phyloP scores from a whole-genome alignment of 2,888 invertebrate genomes.

The Xestia c-nigrum region DNA sequence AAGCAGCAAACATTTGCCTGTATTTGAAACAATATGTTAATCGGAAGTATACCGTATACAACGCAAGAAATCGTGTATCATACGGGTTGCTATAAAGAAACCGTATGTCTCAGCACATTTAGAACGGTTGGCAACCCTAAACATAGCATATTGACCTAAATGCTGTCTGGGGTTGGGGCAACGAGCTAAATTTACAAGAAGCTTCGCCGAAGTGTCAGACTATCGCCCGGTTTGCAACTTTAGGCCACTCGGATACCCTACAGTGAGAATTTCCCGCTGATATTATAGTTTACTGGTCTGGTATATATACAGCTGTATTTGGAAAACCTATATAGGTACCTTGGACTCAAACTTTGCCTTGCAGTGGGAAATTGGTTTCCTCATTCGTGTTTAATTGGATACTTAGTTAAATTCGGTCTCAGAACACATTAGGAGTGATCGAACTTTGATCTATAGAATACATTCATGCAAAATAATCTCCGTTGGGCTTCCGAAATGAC shows the following conservation, averaged over 20 bases:
- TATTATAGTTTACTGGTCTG: constrained; percentile 39
- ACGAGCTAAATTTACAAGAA: constrained; percentile 73
- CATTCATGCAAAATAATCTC: neutral
- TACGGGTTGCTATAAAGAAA: constrained; percentile 49
- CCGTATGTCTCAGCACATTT: constrained; percentile 59
- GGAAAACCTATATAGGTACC: constrained; percentile 10
- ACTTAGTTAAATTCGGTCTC: neutral
- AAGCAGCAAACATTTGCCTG: neutral
- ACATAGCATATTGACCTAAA: constrained; percentile 71
- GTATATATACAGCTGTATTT: constrained; percentile 42
- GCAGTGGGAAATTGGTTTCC: neutral
- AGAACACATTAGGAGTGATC: neutral
- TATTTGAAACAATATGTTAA: constrained; percentile 10
- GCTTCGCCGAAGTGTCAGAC: constrained; percentile 70
- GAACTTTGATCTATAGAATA: neutral
- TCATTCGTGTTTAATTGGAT: constrained; percentile 7
- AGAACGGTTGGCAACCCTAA: constrained; percentile 54
- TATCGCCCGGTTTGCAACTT: constrained; percentile 71
- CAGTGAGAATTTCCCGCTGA: constrained; percentile 55
- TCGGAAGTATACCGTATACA: constrained; percentile 16
- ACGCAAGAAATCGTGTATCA: constrained; percentile 49
- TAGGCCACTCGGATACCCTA: constrained; percentile 62
- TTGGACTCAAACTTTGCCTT: constrained; percentile 7
- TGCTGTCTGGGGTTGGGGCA: constrained; percentile 64
- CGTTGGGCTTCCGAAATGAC: neutral